Evolutionary conservation across 2,797 vertebrate genomes (phyloP), one percentile per base, ranked within the genome.

Genomic region (Melanotaenia boesemani): DNA sequence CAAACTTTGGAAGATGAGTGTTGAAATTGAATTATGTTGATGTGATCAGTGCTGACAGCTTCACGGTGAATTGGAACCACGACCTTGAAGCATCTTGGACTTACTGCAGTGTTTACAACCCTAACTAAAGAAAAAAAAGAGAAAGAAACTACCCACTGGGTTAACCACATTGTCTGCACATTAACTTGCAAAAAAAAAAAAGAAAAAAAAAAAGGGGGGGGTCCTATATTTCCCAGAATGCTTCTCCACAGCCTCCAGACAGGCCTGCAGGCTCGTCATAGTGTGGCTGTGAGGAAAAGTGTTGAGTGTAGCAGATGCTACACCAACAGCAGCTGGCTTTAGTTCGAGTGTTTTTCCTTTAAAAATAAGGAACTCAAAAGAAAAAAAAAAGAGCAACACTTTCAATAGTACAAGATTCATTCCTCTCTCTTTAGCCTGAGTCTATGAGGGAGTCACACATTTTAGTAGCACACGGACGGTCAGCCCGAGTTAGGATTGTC

Each of bases 401-500:
- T 79, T 79, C 52, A 70, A 71, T 61, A 71, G 63, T 65, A 87
- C 59, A 79, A 68, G 30, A 74, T 81, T 65, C 70, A 76, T 90
- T 85, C 79, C 82, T 91, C 89, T 92, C 85, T 83, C 77, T 90
- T 74, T 72, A 85, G 81, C 89, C 87, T 89, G 91, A 91, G 89
- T 91, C 80, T 87, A 79, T 65, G 84, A 80, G 87, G 87, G 88
- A 89, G 80, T 68, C 63, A 59, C 68, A 87, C 56, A 68, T 74
- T 78, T 82, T 77, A 67, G 76, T 83, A 59, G 44, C 83, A 15
- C 55, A 46, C 55, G 55, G 81, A 77, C 83, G 76, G 72, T 18
- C 52, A 12, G 95, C 93, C 94, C 91, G 93, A 88, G 92, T 90
- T 93, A 91, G 94, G 97, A 98, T 97, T 98, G 97, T 98, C 97